A percentile compares a stretch with the other conserved stretches of the same genome.
Conservation (phyloP, 2,888 invertebrate species). For the Aquatica leii region DNA sequence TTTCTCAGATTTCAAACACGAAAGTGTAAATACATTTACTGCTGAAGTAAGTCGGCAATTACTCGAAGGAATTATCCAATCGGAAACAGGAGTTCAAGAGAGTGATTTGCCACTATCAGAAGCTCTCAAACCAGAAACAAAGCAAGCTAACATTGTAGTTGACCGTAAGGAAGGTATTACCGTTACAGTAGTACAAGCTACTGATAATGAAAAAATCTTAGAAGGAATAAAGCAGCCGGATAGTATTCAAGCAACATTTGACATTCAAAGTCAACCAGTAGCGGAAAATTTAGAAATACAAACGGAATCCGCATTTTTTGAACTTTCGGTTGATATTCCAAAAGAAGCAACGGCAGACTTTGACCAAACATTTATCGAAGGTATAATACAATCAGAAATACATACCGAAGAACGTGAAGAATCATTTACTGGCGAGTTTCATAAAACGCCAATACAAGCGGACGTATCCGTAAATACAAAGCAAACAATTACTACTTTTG, state of each 20-base stretch:
- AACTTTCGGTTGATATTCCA: conserved; percentile 45
- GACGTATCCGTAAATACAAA: conserved; percentile 59
- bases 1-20: conserved; percentile 41
- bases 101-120: conserved; percentile 29
- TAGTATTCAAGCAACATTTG: conserved; percentile 51
- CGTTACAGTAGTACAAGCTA: conserved; percentile 62
- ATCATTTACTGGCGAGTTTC: conserved; percentile 28
- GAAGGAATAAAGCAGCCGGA: conserved; percentile 53
- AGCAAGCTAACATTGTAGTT: conserved; percentile 58
- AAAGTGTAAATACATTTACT: conserved; percentile 49
- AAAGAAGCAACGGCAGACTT: conserved; percentile 47
- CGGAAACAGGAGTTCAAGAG: conserved; percentile 55
- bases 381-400: conserved; percentile 52
- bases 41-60: conserved; percentile 49
- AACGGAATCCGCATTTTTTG: conserved; percentile 39
- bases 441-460: conserved; percentile 53
- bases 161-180: conserved; percentile 58
- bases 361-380: conserved; percentile 51
- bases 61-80: conserved; percentile 52
- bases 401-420: conserved; percentile 45
- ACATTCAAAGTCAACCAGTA: conserved; percentile 52
- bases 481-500: conserved; percentile 60
- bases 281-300: conserved; percentile 56
- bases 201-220: conserved; percentile 62
- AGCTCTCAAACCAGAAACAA: conserved; percentile 43